Evolutionary conservation across 2,113 vertebrate species (phyloP).

Genomic region (Hyla sarda): DNA sequence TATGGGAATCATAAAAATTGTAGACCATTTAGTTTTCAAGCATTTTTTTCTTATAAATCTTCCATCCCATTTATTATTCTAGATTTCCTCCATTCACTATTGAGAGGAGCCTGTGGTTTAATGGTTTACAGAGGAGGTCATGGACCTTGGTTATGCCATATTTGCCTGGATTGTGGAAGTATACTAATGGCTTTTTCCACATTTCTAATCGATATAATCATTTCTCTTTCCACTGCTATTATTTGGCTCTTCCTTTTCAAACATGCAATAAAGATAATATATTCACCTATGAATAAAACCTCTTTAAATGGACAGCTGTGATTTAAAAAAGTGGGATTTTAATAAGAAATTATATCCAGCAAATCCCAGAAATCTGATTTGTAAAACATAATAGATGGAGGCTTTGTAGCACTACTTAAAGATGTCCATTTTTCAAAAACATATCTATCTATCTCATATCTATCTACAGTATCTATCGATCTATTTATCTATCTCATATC

Average conservation of each 20-base stretch:
- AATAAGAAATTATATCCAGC: conserved; percentile 18
- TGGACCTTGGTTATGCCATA: background rate
- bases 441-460: too few species aligned
- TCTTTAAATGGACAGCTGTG: background rate
- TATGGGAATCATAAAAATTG: background rate
- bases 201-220: background rate
- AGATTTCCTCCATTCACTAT: background rate
- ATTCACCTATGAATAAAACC: conserved; percentile 24
- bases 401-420: too few species aligned
- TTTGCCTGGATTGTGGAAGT: background rate
- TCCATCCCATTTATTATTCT: background rate
- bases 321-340: background rate
- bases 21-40: background rate
- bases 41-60: background rate
- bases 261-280: background rate
- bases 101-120: background rate
- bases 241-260: background rate
- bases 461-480: too few species aligned
- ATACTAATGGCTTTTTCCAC: background rate
- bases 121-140: background rate
- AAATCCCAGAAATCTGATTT: background rate
- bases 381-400: background rate
- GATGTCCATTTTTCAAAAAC: too few species aligned
- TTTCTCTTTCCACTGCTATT: background rate
- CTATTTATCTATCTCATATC: too few species aligned